Evolutionary conservation across 2,888 invertebrate species (phyloP).

Genomic region (Onthophagus sagittarius): DNA sequence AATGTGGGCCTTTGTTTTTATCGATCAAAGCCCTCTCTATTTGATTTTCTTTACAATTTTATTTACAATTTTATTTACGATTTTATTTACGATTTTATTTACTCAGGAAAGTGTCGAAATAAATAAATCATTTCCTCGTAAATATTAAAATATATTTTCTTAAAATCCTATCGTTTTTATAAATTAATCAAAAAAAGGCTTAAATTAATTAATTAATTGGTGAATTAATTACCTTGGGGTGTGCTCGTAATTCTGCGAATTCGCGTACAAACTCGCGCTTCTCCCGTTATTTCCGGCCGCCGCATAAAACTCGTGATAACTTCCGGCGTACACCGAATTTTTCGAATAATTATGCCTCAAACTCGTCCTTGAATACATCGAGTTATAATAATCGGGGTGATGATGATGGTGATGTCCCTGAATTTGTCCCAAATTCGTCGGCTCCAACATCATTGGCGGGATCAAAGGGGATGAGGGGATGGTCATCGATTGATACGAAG

Average conservation of each 20-base stretch:
- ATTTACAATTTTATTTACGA: too few species aligned
- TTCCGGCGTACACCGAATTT: slow-evolving; percentile 42
- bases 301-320: slow-evolving; percentile 43
- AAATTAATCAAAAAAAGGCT: background rate
- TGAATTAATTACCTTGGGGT: slow-evolving; percentile 32
- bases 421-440: slow-evolving; percentile 45
- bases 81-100: too few species aligned
- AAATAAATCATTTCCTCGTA: too few species aligned
- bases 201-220: background rate
- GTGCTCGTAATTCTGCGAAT: slow-evolving; percentile 41
- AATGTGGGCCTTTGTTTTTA: too few species aligned
- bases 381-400: slow-evolving; percentile 64
- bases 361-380: slow-evolving; percentile 58
- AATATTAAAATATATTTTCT: slow-evolving; percentile 25
- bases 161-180: background rate
- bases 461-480: slow-evolving; percentile 36
- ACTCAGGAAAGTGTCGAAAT: too few species aligned
- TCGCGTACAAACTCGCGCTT: slow-evolving; percentile 24
- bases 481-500: slow-evolving; percentile 38
- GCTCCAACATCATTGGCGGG: slow-evolving; percentile 36
- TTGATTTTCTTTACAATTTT: too few species aligned
- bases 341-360: slow-evolving; percentile 46
- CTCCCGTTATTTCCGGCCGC: slow-evolving; percentile 28
- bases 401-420: slow-evolving; percentile 60
- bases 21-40: too few species aligned